Conservation (phyloP, 1,140 invertebrate genomes). For the Meloidogyne chitwoodi region DNA sequence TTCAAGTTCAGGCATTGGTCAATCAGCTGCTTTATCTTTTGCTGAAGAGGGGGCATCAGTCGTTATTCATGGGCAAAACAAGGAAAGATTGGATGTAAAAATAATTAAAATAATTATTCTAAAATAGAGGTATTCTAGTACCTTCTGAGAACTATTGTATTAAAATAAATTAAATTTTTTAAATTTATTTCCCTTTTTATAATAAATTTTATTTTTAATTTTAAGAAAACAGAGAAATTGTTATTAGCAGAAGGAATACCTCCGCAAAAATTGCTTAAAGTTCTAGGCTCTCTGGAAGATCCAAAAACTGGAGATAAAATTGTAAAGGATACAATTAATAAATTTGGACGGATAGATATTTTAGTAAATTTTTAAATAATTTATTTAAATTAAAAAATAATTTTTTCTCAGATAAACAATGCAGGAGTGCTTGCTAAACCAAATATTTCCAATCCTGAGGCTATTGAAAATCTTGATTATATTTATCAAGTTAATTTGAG, state of each 20-base stretch:
- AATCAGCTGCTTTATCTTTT: conserved; percentile 26
- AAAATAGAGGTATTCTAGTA: not conserved
- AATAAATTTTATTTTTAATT: not conserved
- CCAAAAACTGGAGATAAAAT: conserved; percentile 18
- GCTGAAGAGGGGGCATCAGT: conserved; percentile 29
- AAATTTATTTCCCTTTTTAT: too few species aligned
- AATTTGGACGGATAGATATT: conserved; percentile 37
- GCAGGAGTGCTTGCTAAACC: conserved; percentile 17
- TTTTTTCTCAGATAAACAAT: conserved; percentile 32
- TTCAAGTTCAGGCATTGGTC: conserved; percentile 35
- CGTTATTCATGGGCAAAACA: conserved; percentile 36
- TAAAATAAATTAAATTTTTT: too few species aligned
- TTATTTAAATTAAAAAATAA: conserved; percentile 1
- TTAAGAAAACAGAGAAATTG: conserved; percentile 32
- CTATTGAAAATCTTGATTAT: conserved; percentile 31
- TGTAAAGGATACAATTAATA: conserved; percentile 25
- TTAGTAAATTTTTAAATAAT: conserved; percentile 3
- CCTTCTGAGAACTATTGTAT: too few species aligned
- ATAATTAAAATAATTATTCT: not conserved
- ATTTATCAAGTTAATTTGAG: conserved; percentile 31
- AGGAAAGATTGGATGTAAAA: conserved; percentile 25
- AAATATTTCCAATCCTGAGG: conserved; percentile 10
- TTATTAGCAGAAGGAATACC: conserved; percentile 21
- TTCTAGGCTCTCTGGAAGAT: conserved; percentile 25
- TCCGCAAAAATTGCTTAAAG: conserved; percentile 19